These are phyloP conservation scores for Gambusia yucatana DNA, from an alignment of 2,797 vertebrate species.

Conservation along the genomic window DNA sequence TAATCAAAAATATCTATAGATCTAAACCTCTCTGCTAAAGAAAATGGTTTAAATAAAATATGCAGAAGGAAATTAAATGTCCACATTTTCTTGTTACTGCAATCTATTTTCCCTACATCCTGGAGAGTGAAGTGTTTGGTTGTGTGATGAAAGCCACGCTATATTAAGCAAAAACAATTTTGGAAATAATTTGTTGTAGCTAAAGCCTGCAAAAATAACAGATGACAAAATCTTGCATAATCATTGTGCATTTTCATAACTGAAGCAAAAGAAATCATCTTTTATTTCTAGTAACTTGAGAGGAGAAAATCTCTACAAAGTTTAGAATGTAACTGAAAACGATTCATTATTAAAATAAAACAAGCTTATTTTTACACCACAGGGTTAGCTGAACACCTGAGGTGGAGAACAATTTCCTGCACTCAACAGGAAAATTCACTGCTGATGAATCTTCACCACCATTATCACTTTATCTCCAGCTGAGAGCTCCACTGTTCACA, in stretches of 20 bases:
- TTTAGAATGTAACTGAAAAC: not conserved
- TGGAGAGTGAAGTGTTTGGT: not conserved
- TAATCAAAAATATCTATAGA: not conserved
- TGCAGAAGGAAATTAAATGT: not conserved
- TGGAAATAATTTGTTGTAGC: not conserved
- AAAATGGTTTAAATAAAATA: not conserved
- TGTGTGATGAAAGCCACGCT: not conserved
- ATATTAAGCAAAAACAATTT: not conserved
- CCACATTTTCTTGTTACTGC: not conserved
- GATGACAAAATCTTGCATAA: not conserved
- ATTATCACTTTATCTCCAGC: constrained; percentile 43
- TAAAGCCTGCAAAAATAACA: not conserved
- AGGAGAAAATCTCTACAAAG: not conserved
- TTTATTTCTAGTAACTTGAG: not conserved
- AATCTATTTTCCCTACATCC: not conserved
- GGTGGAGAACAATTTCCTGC: constrained; percentile 20
- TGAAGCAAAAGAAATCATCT: not conserved
- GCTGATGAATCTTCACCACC: constrained; percentile 43
- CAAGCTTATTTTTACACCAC: not conserved
- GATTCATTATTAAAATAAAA: not conserved
- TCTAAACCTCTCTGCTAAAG: not conserved
- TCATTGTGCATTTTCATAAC: not conserved
- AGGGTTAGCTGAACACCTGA: not conserved
- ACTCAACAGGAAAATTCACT: constrained; percentile 31
- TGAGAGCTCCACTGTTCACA: constrained; percentile 17